A percentile compares a stretch with the other conserved stretches of the same genome.
Conservation (phyloP, 2,113 vertebrate genomes). For the Nestor notabilis region DNA sequence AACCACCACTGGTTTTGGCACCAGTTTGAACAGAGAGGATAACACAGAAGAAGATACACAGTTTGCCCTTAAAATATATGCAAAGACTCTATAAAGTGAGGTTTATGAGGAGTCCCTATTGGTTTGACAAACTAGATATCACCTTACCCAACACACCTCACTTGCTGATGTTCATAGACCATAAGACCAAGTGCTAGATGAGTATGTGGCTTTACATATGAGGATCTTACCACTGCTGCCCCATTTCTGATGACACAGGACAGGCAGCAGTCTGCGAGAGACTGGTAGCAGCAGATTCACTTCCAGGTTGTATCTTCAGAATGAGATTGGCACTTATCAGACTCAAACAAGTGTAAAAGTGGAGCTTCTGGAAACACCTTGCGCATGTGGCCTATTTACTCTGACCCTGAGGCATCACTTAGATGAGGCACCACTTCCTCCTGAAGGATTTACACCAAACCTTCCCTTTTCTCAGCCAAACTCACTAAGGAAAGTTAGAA, state of each 20-base stretch:
- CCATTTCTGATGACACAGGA: neutral
- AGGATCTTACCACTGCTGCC: neutral
- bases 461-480: neutral
- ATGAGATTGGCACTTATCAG: neutral
- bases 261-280: neutral
- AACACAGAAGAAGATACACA: neutral
- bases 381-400: accelerated
- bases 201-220: neutral
- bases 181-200: neutral
- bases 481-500: neutral
- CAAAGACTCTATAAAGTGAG: neutral
- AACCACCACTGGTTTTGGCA: neutral
- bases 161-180: neutral
- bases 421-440: neutral
- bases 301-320: neutral
- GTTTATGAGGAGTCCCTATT: neutral
- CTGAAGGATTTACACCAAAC: neutral
- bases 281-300: neutral
- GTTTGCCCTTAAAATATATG: neutral
- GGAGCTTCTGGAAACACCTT: neutral
- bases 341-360: neutral
- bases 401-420: neutral
- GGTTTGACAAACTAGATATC: neutral
- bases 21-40: neutral
- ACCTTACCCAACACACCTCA: neutral